Conservation (phyloP, 2,888 invertebrate genomes). For the Anodontia alba region DNA sequence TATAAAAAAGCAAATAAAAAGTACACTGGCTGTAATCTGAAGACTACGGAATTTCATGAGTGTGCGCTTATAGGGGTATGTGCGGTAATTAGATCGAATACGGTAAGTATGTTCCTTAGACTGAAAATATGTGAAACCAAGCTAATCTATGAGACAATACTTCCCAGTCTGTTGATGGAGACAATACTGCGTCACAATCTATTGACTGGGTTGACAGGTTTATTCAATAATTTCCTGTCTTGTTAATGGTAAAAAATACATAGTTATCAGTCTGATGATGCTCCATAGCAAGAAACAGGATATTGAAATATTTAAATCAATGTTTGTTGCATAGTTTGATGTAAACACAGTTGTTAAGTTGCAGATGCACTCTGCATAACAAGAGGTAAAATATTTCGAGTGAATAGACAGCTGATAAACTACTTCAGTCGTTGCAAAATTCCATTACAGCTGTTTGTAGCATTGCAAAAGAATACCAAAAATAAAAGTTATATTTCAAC, state of each 20-base stretch:
- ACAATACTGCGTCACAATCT: not conserved
- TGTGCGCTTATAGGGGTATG: no score
- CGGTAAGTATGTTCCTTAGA: no score
- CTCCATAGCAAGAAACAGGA: not conserved
- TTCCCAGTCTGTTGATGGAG: not conserved
- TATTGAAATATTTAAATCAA: conserved; percentile 16
- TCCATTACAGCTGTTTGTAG: not conserved
- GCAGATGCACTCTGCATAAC: conserved; percentile 1
- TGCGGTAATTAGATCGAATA: no score
- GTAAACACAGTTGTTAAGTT: not conserved
- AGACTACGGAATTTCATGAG: no score
- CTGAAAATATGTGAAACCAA: no score
- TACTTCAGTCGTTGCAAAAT: not conserved
- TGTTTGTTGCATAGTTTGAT: conserved; percentile 6
- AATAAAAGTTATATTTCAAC: no score
- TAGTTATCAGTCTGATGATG: not conserved
- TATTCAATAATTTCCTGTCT: conserved; percentile 11
- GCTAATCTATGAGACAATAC: no score
- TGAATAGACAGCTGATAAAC: conserved; percentile 5
- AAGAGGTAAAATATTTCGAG: not conserved
- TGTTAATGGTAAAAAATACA: not conserved
- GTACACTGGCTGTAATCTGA: no score
- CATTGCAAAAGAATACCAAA: not conserved
- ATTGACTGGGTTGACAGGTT: not conserved
- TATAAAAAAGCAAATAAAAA: no score